These are phyloP conservation scores for Calyptomena viridis DNA, from an alignment of 2,113 vertebrate species.

Conservation along the genomic window DNA sequence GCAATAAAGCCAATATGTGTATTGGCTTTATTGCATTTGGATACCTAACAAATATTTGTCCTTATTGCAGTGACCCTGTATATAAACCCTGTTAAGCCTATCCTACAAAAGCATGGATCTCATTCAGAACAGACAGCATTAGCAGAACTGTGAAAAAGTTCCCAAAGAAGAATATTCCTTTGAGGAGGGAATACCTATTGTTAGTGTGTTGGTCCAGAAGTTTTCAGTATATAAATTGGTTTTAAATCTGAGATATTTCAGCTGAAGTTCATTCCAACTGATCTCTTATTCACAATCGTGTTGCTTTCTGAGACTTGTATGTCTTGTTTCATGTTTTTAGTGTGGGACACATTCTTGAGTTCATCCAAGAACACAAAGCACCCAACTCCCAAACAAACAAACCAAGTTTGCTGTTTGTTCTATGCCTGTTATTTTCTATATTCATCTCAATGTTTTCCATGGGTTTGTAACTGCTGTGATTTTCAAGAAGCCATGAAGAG, in stretches of 20 bases:
- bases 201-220: not conserved
- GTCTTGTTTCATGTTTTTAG: not conserved
- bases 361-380: not conserved
- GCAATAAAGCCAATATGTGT: too few relatives aligned
- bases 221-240: not conserved
- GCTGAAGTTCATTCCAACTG: not conserved
- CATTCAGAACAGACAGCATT: not conserved
- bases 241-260: not conserved
- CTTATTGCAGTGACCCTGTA: not conserved
- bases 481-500: not conserved
- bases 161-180: not conserved
- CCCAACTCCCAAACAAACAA: not conserved
- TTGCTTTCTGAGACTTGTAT: not conserved
- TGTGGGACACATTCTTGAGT: not conserved
- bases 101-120: not conserved
- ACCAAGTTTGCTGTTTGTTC: not conserved
- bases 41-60: not conserved
- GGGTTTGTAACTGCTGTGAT: not conserved
- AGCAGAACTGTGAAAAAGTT: not conserved
- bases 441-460: not conserved
- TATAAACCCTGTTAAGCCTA: not conserved
- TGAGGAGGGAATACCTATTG: not conserved
- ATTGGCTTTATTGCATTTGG: not conserved
- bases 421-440: not conserved
- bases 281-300: rapidly evolving